Percentiles rank a stretch among this genome's conserved stretches.
Evolutionary conservation across 2,113 vertebrate genomes (phyloP).

Genomic region (Noturus placidus): DNA sequence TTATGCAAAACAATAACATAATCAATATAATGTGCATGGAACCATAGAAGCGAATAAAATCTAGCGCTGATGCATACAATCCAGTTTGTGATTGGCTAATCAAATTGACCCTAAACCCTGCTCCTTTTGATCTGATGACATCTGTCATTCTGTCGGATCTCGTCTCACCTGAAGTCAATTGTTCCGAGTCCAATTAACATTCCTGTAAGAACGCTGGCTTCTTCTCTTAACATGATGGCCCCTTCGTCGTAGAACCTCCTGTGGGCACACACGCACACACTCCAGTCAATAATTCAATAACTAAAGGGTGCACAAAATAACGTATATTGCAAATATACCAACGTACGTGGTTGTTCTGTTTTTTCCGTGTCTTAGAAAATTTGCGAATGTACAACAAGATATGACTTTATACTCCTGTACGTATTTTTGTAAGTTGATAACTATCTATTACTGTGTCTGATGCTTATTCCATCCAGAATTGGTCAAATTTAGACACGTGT

Average conservation of each 20-base stretch:
- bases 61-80: neutral
- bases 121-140: neutral
- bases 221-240: slow-evolving; percentile 93
- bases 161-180: slow-evolving; percentile 91
- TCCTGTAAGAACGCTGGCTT: slow-evolving; percentile 88
- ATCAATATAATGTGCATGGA: neutral
- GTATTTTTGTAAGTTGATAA: neutral
- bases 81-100: neutral
- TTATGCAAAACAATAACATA: neutral
- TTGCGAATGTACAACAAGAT: neutral
- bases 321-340: no score
- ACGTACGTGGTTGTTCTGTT: no score
- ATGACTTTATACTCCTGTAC: no score
- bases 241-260: slow-evolving; percentile 94
- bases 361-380: no score
- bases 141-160: neutral
- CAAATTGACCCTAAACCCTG: neutral
- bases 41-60: neutral
- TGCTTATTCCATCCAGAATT: neutral
- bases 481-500: neutral
- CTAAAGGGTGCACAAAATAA: neutral
- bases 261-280: slow-evolving; percentile 28
- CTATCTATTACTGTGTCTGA: neutral
- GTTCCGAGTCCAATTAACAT: slow-evolving; percentile 95
- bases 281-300: neutral